Evolutionary conservation across 2,113 vertebrate species (phyloP), one percentile per base, ranked within the genome.

Genomic region (Pithys albifrons): DNA sequence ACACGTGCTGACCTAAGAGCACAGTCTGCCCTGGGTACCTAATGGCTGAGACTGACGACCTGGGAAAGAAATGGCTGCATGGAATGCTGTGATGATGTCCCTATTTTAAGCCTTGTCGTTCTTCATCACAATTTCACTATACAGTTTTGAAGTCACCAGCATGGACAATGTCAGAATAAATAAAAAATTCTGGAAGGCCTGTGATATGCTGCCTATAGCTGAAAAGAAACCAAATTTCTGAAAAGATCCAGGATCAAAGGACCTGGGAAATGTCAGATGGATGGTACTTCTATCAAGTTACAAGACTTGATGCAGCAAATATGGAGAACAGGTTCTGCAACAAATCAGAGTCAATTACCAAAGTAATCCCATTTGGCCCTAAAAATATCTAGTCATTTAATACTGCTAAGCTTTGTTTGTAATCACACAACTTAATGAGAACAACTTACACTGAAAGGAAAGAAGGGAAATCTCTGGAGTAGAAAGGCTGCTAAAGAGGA

Each of bases 351-450:
- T 88, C 94, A 96, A 96, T 96, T 95, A 96, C 93, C 88, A 77
- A 82, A 94, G 90, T 91, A 94, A 96, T 96, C 95, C 89, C 93
- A 95, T 95, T 95, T 96, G 85, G 82, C 92, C 83, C 90, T 93
- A 96, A 95, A 96, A 96, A 95, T 96, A 93, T 67, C 93, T 90
- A 84, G 92, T 92, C 48, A 86, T 93, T 96, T 95, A 95, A 80
- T 88, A 93, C 45, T 57, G 88, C 79, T 96, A 94, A 96, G 82
- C 75, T 85, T 94, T 96, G 96, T 96, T 97, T 96, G 90, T 96
- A 97, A 97, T 96, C 95, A 95, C 90, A 90, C 87, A 88, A 48
- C 76, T 95, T 96, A 97, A 96, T 94, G 92, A 94, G 93, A 94
- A 88, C 95, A 96, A 96, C 85, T 93, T 92, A 74, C 29, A n/a